A percentile compares a stretch with the other conserved stretches of the same genome.
Evolutionary conservation across 2,113 vertebrate species (phyloP).

Genomic region (Macrotus californicus): DNA sequence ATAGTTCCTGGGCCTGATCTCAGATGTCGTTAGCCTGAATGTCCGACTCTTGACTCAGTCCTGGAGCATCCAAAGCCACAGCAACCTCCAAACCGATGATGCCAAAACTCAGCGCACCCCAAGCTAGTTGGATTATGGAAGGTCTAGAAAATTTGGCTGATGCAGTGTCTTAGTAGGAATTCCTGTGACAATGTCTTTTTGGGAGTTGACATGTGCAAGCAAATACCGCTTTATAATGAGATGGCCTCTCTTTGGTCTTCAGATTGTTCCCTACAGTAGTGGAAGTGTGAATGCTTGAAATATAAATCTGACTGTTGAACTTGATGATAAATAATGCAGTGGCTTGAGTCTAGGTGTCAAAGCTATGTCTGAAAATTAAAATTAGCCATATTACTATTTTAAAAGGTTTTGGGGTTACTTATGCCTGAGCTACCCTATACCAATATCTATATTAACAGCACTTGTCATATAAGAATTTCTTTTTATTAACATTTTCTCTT

Average conservation of each 20-base stretch:
- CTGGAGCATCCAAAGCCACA: accelerated
- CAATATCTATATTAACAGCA: not conserved
- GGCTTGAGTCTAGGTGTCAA: not conserved
- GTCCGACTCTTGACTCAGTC: not conserved
- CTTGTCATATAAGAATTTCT: not conserved
- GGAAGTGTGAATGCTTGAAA: not conserved
- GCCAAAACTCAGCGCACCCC: not conserved
- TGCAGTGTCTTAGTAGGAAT: not conserved
- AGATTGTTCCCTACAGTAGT: not conserved
- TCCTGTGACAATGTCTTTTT: not conserved
- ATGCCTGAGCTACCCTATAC: not conserved
- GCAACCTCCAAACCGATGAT: not conserved
- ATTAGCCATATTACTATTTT: not conserved
- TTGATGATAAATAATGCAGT: not conserved
- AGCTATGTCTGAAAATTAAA: not conserved
- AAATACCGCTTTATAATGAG: not conserved
- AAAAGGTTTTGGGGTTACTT: not conserved
- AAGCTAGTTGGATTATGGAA: not conserved
- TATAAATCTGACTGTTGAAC: not conserved
- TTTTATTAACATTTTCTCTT: not conserved
- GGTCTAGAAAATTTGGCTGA: not conserved
- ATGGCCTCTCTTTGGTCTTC: not conserved
- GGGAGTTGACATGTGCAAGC: not conserved
- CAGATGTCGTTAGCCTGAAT: not conserved
- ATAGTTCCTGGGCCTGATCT: not conserved